Conservation (phyloP, 92 coral and sea anemone species). For the Parazoanthus swiftii region DNA sequence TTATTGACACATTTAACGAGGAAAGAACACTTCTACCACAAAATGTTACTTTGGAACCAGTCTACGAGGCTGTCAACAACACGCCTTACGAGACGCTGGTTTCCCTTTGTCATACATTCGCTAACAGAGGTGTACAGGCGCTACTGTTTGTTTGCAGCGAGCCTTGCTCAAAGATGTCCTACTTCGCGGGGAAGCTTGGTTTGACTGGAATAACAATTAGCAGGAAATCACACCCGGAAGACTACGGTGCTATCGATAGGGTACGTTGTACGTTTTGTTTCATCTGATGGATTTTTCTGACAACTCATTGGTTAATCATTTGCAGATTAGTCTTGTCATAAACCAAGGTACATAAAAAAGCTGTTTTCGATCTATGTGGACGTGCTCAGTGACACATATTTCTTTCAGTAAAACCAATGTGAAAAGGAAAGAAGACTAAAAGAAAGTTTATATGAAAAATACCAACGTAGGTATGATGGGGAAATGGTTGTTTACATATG, state of each 20-base stretch:
- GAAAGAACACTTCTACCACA: slow-evolving; percentile 1
- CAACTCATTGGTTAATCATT: neutral
- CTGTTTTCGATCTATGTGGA: too few relatives aligned
- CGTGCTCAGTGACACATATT: too few relatives aligned
- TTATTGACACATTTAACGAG: slow-evolving; percentile 20
- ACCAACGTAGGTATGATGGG: too few relatives aligned
- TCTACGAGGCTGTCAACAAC: slow-evolving; percentile 2
- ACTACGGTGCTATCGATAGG: neutral
- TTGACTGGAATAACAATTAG: slow-evolving; percentile 22
- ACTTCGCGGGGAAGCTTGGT: slow-evolving; percentile 17
- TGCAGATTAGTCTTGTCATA: neutral
- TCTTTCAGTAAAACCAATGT: too few relatives aligned
- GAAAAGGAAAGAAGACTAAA: too few relatives aligned
- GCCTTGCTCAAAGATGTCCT: slow-evolving; percentile 34
- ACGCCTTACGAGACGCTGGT: slow-evolving; percentile 18
- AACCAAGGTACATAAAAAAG: too few relatives aligned
- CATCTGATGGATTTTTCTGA: neutral
- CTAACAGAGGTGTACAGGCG: slow-evolving; percentile 17
- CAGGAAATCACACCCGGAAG: slow-evolving; percentile 23
- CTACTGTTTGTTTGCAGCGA: slow-evolving; percentile 31
- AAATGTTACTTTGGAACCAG: slow-evolving; percentile 25
- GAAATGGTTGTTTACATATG: too few relatives aligned
- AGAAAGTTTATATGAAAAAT: too few relatives aligned
- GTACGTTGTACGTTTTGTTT: neutral
- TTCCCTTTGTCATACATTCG: slow-evolving; percentile 17